Percentiles rank a stretch among this genome's conserved stretches.
These are phyloP conservation scores for Sebastes baramenuke DNA, from an alignment of 2,797 vertebrate species.

Conservation along the genomic window DNA sequence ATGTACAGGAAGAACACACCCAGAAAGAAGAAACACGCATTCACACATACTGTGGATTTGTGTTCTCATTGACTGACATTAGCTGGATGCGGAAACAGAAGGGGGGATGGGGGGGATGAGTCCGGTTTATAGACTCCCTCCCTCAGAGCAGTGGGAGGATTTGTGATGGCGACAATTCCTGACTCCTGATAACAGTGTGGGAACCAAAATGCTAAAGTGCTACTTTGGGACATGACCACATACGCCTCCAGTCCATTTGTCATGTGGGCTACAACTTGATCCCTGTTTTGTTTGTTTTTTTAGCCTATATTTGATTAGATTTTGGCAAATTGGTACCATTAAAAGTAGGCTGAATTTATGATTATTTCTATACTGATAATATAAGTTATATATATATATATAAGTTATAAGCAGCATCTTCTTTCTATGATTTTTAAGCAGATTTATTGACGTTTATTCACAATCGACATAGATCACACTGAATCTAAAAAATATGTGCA, in stretches of 20 bases:
- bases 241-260: neutral
- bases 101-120: too few species aligned
- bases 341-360: neutral
- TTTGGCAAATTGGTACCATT: neutral
- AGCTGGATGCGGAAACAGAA: neutral
- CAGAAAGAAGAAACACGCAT: neutral
- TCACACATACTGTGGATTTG: neutral
- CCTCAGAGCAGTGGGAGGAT: neutral
- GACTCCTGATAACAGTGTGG: conserved; percentile 31
- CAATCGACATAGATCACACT: neutral
- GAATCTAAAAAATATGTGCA: too few species aligned
- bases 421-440: neutral
- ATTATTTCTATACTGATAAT: neutral
- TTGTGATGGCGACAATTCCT: neutral
- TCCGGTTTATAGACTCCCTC: neutral
- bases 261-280: neutral
- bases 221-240: neutral
- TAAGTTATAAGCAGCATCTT: neutral
- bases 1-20: conserved; percentile 1
- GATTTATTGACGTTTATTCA: neutral
- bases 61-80: neutral
- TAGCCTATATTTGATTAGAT: neutral
- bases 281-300: neutral
- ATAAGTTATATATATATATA: neutral
- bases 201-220: neutral